Base-by-base conservation (phyloP, 2,797 vertebrate genomes). In the Lepus townsendii region DNA sequence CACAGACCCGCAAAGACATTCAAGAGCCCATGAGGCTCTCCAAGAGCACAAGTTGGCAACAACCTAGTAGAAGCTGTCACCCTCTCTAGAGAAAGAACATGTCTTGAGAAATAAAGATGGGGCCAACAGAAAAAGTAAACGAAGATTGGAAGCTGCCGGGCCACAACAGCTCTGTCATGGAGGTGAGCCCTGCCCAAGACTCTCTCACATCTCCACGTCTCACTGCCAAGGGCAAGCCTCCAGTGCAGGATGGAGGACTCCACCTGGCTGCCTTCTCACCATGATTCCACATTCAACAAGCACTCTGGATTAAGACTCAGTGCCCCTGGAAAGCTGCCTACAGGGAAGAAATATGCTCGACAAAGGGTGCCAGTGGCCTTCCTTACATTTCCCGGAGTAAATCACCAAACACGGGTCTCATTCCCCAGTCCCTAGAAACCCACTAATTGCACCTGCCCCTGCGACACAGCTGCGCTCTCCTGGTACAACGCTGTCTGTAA, bases 131-230 rank as follows among this genome's bases (percentile, higher is more conserved):
- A 71, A 93, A 85, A 69, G 52, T 47, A 38, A 35, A 89, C 11
- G 38, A 32, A 88, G 77, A 35, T 0, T 9, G n/a, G 30, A 60
- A 17, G 30, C 68, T 12, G 17, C 26, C 26, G n/a, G 65, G 19
- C 52, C 54, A 72, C 50, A 26, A 35, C 52, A 42, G 68, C 68
- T 86, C 62, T 32, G 7, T 69, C 42, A 19, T 47, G n/a, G 72
- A 19, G 14, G 11, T 0, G 16, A 60, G 77, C 38, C 38, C 32
- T 1, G 0, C 30, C 50, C 10, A 54, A 5, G 13, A 27, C 75
- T 9, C 5, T 24, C 35, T 76, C 65, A 16, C 0, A 0, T n/a
- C 32, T 69, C 63, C 27, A 26, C 0, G 0, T 7, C 38, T 13
- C 65, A 38, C 0, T 38, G 69, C 16, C 77, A 83, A 65, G 30